phyloP scores from a whole-genome alignment of 2,888 invertebrate genomes.

The Drosophila nigritarsus region DNA sequence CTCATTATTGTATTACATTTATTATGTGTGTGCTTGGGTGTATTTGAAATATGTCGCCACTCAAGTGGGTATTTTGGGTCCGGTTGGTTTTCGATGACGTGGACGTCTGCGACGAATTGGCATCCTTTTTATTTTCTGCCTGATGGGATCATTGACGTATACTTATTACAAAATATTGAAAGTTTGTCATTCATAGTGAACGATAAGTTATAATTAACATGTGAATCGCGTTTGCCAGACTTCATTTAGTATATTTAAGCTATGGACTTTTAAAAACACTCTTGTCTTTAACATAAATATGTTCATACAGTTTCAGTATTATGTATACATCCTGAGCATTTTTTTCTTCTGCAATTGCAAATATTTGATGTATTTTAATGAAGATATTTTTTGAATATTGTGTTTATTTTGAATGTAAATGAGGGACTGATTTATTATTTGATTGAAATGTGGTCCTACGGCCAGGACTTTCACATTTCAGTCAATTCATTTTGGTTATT shows the following conservation, averaged over 20 bases:
- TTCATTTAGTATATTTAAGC: not conserved
- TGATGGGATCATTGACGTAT: slow-evolving; percentile 9
- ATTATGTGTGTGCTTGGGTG: slow-evolving; percentile 12
- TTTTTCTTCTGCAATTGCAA: not conserved
- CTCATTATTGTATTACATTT: slow-evolving; percentile 3
- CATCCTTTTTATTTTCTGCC: slow-evolving; percentile 26
- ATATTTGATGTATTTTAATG: not conserved
- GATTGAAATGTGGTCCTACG: slow-evolving; percentile 44
- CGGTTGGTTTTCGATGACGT: slow-evolving; percentile 36
- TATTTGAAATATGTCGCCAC: slow-evolving; percentile 70
- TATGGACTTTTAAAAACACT: not conserved
- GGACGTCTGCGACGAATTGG: slow-evolving; percentile 12
- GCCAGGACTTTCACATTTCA: slow-evolving; percentile 29
- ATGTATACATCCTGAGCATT: not conserved
- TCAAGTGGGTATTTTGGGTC: slow-evolving; percentile 45
- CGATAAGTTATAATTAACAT: slow-evolving; percentile 4
- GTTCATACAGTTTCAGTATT: not conserved
- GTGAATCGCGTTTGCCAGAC: not conserved
- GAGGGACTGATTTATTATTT: slow-evolving; percentile 52
- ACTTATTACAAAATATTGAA: slow-evolving; percentile 22
- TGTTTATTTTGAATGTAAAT: slow-evolving; percentile 11
- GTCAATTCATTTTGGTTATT: slow-evolving; percentile 37
- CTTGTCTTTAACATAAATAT: not conserved
- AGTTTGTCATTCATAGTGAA: slow-evolving; percentile 21
- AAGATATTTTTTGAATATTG: not conserved